Conservation (phyloP, 2,797 vertebrate genomes). For the Menidia menidia region DNA sequence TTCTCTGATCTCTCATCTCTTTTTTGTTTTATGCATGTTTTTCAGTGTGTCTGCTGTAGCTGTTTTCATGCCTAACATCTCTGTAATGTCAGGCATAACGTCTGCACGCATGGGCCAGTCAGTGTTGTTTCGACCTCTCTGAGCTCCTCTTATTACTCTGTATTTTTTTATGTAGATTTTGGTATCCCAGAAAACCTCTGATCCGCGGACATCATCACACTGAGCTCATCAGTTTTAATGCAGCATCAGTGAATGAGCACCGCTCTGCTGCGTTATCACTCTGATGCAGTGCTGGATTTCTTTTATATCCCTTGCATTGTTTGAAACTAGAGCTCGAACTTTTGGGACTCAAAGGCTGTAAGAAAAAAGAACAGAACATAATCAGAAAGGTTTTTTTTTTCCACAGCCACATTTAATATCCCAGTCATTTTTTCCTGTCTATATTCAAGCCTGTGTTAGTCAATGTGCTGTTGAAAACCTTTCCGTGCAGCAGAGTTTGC, state of each 20-base stretch:
- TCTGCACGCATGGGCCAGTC: conserved; percentile 73
- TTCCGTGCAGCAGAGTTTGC: too few species aligned
- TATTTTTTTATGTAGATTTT: conserved; percentile 40
- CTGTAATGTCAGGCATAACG: conserved; percentile 60
- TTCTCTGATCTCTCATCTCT: conserved; percentile 37
- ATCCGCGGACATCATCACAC: conserved; percentile 14
- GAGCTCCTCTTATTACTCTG: conserved; percentile 18
- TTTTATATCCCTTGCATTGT: conserved; percentile 12
- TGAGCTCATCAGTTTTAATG: conserved; percentile 17
- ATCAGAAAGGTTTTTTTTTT: too few species aligned
- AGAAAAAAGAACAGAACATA: not conserved
- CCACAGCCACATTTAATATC: not conserved
- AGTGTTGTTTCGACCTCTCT: conserved; percentile 48
- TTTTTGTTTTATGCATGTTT: conserved; percentile 71
- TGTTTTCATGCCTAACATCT: conserved; percentile 70
- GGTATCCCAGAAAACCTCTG: conserved; percentile 22
- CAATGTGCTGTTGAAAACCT: too few species aligned
- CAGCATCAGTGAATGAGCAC: conserved; percentile 16
- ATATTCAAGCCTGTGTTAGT: too few species aligned
- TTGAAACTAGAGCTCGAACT: conserved; percentile 19
- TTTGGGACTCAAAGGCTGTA: not conserved
- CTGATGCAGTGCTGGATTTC: conserved; percentile 35
- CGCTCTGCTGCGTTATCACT: conserved; percentile 22
- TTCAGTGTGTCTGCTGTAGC: conserved; percentile 36
- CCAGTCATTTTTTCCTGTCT: too few species aligned